phyloP scores from a whole-genome alignment of 2,113 vertebrate genomes.

The Peucedramus taeniatus region DNA sequence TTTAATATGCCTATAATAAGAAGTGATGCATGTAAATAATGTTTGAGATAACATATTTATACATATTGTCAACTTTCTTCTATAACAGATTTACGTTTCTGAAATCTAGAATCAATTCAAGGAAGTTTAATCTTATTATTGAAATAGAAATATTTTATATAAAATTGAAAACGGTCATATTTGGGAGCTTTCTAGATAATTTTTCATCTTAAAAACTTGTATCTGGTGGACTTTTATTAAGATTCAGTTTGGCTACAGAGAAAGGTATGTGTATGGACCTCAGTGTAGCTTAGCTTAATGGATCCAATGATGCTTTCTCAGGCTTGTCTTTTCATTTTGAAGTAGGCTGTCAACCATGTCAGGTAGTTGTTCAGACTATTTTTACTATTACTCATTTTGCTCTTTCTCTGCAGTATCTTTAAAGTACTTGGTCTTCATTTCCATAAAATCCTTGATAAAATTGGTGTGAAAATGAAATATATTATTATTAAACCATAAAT shows the following conservation, averaged over 20 bases:
- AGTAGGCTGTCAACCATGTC: not conserved
- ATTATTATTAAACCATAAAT: not conserved
- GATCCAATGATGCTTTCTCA: not conserved
- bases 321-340: not conserved
- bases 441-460: not conserved
- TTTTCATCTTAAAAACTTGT: not conserved
- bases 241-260: not conserved
- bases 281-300: not conserved
- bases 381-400: not conserved
- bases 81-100: not conserved
- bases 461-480: not conserved
- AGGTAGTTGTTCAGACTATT: not conserved
- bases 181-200: not conserved
- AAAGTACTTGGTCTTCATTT: not conserved
- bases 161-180: not conserved
- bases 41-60: not conserved
- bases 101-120: not conserved
- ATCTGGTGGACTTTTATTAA: not conserved
- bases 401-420: not conserved
- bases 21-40: not conserved
- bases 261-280: not conserved
- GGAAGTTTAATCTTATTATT: not conserved
- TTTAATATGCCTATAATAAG: not conserved
- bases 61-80: not conserved
- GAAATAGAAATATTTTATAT: not conserved